phyloP scores from a whole-genome alignment of 1,140 invertebrate species.

The Zaprionus camerounensis region DNA sequence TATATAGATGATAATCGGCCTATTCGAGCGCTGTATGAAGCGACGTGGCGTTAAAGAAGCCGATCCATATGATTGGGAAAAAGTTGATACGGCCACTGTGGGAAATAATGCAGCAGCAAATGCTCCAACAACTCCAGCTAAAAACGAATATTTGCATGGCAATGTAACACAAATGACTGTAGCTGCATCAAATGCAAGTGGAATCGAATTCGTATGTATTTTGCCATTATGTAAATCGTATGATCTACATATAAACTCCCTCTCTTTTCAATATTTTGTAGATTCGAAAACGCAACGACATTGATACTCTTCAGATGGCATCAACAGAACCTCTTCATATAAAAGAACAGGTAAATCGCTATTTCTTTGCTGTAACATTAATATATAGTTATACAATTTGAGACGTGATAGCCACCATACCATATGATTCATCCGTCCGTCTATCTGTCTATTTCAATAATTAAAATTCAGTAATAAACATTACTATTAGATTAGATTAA shows the following conservation, averaged over 20 bases:
- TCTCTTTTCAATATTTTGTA: conserved; percentile 12
- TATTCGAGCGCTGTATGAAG: conserved; percentile 98
- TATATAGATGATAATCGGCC: conserved; percentile 89
- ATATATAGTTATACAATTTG: too few species aligned
- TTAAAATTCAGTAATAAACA: too few species aligned
- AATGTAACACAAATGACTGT: conserved; percentile 85
- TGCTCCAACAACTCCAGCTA: conserved; percentile 51
- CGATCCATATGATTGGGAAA: conserved; percentile 99
- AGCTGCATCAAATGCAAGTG: conserved; percentile 82
- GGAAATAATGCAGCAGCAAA: conserved; percentile 54
- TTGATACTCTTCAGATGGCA: conserved; percentile 75
- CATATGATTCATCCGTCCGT: too few species aligned
- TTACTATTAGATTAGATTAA: too few species aligned
- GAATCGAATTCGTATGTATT: conserved; percentile 77
- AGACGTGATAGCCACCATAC: too few species aligned
- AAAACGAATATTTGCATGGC: conserved; percentile 80
- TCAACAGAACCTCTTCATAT: conserved; percentile 77
- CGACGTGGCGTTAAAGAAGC: conserved; percentile 93
- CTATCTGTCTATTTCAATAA: too few species aligned
- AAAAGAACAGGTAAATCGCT: conserved; percentile 73
- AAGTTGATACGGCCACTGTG: conserved; percentile 84
- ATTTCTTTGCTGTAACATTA: not conserved
- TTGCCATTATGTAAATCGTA: not conserved
- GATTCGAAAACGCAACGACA: conserved; percentile 71
- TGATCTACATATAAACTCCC: not conserved